Percentiles rank a stretch among this genome's conserved stretches.
phyloP scores from a whole-genome alignment of 2,888 invertebrate genomes.

The Euplexia lucipara region DNA sequence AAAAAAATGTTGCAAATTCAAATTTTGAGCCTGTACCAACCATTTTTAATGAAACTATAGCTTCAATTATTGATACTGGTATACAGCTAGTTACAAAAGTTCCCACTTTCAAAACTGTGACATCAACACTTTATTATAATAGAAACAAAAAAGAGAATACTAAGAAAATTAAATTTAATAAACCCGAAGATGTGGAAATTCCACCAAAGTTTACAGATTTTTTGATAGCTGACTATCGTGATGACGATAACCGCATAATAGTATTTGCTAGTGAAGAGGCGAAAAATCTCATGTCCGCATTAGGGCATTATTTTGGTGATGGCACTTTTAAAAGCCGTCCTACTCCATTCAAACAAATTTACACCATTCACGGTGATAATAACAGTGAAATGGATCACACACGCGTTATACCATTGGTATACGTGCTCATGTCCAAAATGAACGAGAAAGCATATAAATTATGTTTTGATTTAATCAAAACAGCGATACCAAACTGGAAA shows the following conservation, averaged over 20 bases:
- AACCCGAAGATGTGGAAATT: conserved; percentile 6
- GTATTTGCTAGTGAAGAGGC: conserved; percentile 1
- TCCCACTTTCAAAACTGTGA: not conserved
- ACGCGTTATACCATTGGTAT: conserved; percentile 3
- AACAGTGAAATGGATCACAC: not conserved
- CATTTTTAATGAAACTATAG: conserved; percentile 4
- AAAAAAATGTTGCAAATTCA: not conserved
- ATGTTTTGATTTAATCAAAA: conserved; percentile 1
- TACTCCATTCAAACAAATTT: conserved; percentile 1
- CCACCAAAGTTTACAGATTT: conserved; percentile 1
- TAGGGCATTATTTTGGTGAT: not conserved
- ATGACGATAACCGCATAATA: conserved; percentile 1
- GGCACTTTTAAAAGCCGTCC: not conserved
- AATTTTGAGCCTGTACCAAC: not conserved
- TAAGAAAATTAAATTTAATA: not conserved
- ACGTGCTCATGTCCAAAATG: conserved; percentile 3
- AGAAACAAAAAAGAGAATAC: conserved; percentile 6
- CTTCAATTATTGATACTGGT: not conserved
- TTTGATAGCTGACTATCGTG: conserved; percentile 4
- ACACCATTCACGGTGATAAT: conserved; percentile 7
- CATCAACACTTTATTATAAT: conserved; percentile 2
- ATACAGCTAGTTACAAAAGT: not conserved
- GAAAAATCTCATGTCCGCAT: not conserved
- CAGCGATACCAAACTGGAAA: not conserved
- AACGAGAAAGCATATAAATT: not conserved